phyloP scores from a whole-genome alignment of 1,140 invertebrate genomes.

The Octopus sinensis region DNA sequence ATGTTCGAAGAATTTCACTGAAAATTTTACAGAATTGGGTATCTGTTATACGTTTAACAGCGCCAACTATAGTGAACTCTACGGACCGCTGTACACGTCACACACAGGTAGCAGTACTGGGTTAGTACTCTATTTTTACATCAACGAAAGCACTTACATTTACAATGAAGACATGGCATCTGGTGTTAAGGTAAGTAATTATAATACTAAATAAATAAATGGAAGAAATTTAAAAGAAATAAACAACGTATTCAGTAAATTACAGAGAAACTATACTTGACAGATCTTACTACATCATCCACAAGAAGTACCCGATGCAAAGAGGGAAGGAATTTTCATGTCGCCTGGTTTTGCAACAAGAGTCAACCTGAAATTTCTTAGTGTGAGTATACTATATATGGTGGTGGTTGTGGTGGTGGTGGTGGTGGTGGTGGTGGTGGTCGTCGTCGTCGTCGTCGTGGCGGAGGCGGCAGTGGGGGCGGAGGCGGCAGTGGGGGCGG shows the following conservation, averaged over 20 bases:
- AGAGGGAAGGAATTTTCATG: not conserved
- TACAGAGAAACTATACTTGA: not conserved
- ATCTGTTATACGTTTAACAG: slow-evolving; percentile 8
- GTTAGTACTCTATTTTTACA: slow-evolving; percentile 3
- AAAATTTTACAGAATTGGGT: slow-evolving; percentile 3
- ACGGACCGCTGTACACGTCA: not conserved
- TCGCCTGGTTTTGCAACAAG: slow-evolving; percentile 1
- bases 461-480: too few relatives aligned
- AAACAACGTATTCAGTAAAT: too few relatives aligned
- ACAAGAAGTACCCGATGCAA: not conserved
- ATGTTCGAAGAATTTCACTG: not conserved
- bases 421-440: too few relatives aligned
- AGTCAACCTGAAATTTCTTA: not conserved
- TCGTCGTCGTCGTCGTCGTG: too few relatives aligned
- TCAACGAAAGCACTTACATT: not conserved
- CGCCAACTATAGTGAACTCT: not conserved
- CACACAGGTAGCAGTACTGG: slow-evolving; percentile 10
- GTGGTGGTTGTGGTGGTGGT: too few relatives aligned
- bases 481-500: too few relatives aligned
- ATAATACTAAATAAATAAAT: not conserved
- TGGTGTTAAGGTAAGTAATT: not conserved
- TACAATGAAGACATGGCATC: not conserved
- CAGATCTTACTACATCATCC: slow-evolving; percentile 10
- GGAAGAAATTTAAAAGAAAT: too few relatives aligned
- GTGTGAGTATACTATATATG: not conserved